Evolutionary conservation across 2,888 invertebrate species (phyloP).

Genomic region (Uloborus plumipes): DNA sequence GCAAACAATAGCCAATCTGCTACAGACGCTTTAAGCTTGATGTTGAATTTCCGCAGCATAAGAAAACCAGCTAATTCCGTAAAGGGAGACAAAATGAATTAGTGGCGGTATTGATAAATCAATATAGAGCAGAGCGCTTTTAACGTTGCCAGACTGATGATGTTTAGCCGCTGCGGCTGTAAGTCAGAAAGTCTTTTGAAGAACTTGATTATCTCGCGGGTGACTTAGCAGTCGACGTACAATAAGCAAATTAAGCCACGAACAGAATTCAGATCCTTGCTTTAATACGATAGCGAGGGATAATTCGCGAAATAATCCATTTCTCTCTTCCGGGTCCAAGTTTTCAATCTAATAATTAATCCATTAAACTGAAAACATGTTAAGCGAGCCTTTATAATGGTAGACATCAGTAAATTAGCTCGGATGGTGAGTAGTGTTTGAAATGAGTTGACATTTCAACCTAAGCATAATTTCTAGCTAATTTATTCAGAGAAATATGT

Average conservation of each 20-base stretch:
- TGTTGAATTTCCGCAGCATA: constrained; percentile 41
- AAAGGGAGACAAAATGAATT: constrained; percentile 49
- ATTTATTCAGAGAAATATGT: too few relatives aligned
- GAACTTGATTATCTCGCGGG: constrained; percentile 32
- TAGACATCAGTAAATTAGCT: too few relatives aligned
- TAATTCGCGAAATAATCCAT: too few relatives aligned
- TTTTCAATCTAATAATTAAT: too few relatives aligned
- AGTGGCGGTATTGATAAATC: constrained; percentile 48
- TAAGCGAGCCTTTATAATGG: too few relatives aligned
- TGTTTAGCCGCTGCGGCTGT: constrained; percentile 31
- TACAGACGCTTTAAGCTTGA: constrained; percentile 8
- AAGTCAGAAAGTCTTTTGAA: constrained; percentile 34
- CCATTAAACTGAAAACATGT: too few relatives aligned
- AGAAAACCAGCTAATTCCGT: constrained; percentile 31
- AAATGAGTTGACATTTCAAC: too few relatives aligned
- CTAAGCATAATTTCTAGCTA: too few relatives aligned
- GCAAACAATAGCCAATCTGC: constrained; percentile 33
- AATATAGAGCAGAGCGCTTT: constrained; percentile 17
- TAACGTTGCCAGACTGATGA: constrained; percentile 22
- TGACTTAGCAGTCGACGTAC: background rate
- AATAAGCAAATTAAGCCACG: constrained; percentile 31
- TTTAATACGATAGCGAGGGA: too few relatives aligned
- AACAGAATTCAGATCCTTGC: too few relatives aligned
- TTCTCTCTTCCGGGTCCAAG: too few relatives aligned
- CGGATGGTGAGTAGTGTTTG: too few relatives aligned